Conservation (phyloP, 2,797 vertebrate genomes). For the Loris lydekkerianus region DNA sequence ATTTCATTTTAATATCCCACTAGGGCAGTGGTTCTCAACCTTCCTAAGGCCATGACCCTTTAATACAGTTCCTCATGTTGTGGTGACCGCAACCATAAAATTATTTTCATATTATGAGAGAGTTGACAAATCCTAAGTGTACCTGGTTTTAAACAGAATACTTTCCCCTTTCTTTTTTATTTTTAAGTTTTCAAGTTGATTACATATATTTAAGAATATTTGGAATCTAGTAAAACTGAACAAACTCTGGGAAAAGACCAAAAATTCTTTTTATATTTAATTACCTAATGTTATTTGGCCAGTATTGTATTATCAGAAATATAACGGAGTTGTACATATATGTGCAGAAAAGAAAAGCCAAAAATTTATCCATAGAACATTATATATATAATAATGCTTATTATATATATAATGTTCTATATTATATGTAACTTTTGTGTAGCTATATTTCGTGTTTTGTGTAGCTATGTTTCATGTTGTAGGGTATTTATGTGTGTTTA, state of each 20-base stretch:
- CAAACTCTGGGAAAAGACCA: slow-evolving; percentile 12
- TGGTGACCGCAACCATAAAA: no score
- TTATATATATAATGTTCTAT: not conserved
- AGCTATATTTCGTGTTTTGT: slow-evolving; percentile 33
- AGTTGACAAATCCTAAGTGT: not conserved
- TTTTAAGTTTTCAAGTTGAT: slow-evolving; percentile 72
- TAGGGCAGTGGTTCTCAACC: not conserved
- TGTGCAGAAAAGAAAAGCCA: slow-evolving; percentile 47
- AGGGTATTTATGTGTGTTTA: slow-evolving; percentile 4
- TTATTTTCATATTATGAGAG: not conserved
- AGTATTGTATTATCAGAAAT: slow-evolving; percentile 30
- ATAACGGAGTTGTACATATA: not conserved
- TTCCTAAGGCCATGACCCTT: no score
- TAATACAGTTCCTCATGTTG: no score
- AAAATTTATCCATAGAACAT: slow-evolving; percentile 16
- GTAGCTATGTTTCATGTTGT: not conserved
- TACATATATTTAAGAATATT: slow-evolving; percentile 46
- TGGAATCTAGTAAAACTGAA: slow-evolving; percentile 28
- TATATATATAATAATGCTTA: not conserved
- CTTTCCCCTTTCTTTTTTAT: slow-evolving; percentile 37
- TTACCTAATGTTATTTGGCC: slow-evolving; percentile 20
- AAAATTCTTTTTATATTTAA: slow-evolving; percentile 27
- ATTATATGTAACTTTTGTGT: not conserved
- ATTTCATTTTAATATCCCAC: slow-evolving; percentile 51
- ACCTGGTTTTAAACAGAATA: slow-evolving; percentile 36